A percentile compares a stretch with the other conserved stretches of the same genome.
These are phyloP conservation scores for Gallinago undulata DNA, from an alignment of 2,113 vertebrate species.

Conservation along the genomic window DNA sequence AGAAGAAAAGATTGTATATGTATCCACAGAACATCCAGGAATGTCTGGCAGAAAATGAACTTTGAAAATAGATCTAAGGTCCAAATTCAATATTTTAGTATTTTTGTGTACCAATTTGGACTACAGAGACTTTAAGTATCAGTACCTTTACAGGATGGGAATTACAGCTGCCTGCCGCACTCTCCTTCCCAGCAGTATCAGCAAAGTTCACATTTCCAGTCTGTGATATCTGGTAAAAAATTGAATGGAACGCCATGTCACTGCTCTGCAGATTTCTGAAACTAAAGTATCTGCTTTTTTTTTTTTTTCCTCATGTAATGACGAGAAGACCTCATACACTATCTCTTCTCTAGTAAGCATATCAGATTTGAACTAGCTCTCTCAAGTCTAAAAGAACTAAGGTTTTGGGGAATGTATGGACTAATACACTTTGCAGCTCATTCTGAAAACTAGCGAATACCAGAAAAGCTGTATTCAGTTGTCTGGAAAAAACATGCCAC, in stretches of 20 bases:
- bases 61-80: neutral
- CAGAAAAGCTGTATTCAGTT: neutral
- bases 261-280: slow-evolving; percentile 56
- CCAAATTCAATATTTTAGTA: slow-evolving; percentile 21
- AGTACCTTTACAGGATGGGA: slow-evolving; percentile 61
- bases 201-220: slow-evolving; percentile 68
- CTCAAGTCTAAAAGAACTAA: neutral
- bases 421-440: neutral
- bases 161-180: slow-evolving; percentile 68
- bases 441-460: neutral
- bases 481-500: neutral
- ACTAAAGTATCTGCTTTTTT: slow-evolving; percentile 1
- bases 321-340: neutral
- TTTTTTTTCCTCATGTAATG: neutral
- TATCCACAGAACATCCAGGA: neutral
- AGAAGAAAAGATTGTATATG: neutral
- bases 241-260: slow-evolving; percentile 68
- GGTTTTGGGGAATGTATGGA: neutral
- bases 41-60: neutral
- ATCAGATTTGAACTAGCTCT: neutral
- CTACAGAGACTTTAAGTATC: slow-evolving; percentile 65
- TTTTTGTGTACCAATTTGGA: slow-evolving; percentile 40
- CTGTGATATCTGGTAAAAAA: slow-evolving; percentile 70
- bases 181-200: slow-evolving; percentile 66
- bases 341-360: neutral